Conservation (phyloP, 2,888 invertebrate genomes). For the Emesis russula region DNA sequence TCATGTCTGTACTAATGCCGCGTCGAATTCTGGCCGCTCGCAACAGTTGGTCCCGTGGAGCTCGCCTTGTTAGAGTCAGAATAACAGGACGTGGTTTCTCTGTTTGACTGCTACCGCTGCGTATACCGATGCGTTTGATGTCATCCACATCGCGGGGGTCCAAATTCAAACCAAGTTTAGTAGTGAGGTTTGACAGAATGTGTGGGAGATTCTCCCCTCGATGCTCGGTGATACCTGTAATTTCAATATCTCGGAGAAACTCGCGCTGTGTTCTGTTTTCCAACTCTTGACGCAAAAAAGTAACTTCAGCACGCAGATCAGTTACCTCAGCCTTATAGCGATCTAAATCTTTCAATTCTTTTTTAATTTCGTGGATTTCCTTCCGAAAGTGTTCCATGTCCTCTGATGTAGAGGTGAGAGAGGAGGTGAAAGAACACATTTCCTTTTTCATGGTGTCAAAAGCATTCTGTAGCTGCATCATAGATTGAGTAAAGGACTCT, state of each 20-base stretch:
- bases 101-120: neutral
- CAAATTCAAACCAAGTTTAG: neutral
- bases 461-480: neutral
- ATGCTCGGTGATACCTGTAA: neutral
- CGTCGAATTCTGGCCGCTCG: slow-evolving; percentile 4
- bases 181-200: neutral
- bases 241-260: neutral
- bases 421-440: neutral
- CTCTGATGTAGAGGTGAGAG: neutral
- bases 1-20: neutral
- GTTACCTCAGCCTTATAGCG: neutral
- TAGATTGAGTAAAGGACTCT: neutral
- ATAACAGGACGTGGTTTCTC: slow-evolving; percentile 2
- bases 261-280: neutral
- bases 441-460: neutral
- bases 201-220: neutral
- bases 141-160: neutral
- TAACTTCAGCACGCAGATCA: neutral
- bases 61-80: neutral
- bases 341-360: neutral
- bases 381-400: neutral
- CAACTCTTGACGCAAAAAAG: neutral
- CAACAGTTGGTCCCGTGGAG: neutral
- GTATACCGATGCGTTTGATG: neutral
- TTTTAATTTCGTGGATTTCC: neutral